Base-by-base conservation (phyloP, 2,888 invertebrate species). In the Eurois occulta region DNA sequence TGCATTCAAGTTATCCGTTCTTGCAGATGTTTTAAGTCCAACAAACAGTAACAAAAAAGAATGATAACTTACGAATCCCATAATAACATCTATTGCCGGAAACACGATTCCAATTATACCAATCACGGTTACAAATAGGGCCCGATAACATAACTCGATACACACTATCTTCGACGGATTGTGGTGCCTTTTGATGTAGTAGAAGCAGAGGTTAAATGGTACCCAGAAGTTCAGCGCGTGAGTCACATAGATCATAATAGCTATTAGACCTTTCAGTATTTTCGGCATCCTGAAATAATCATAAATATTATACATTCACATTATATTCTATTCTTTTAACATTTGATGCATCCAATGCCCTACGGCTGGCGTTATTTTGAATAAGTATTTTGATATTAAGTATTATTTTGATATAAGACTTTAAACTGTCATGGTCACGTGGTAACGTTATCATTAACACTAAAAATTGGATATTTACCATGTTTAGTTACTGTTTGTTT, bases 211-310 rank as follows among this genome's bases (percentile, higher is more conserved):
- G 60, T 94, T 91, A 84, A 96, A 96, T 0, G 96, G 95, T 5
- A 93, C 93, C 93, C 93, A 96, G 81, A 93, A 96, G 74, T 96
- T 96, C 0, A 96, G 66, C 0, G 94, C 95, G 58, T 95, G 95
- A 0, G 96, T 96, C 0, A 94, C 87, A 75, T 92, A 94, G 11
- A 96, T 92, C 96, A 96, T 95, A 0, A 92, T 0, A 0, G 91
- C 93, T 1, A 96, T 94, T 0, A 88, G 70, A 0, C 82, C 93
- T 85, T 96, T 96, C 6, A 95, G 72, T 2, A 94, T 38, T 68
- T 91, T 94, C 3, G 94, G 92, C 0, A 90, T 48, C 0, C 96
- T 96, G 91, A 55, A 92, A 93, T 28, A 18, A 60, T 32, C 32
- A 60, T 18, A 32, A 8, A 58, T 58, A 28, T 58, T 7, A 28